phyloP scores from a whole-genome alignment of 2,113 vertebrate species.

The Struthidea cinerea region DNA sequence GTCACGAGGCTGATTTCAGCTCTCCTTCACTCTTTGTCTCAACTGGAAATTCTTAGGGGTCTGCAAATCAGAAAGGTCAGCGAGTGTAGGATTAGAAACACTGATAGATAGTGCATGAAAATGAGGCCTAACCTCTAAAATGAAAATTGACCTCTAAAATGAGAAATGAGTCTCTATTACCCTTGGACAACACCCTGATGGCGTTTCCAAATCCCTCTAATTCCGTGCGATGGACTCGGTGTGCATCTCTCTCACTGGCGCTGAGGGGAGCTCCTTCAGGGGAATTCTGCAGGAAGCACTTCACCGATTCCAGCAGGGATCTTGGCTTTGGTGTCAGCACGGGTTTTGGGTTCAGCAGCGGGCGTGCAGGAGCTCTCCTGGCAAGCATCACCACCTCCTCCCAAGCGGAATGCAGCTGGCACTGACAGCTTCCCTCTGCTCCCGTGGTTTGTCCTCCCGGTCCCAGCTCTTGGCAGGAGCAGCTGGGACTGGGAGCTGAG shows the following conservation, averaged over 20 bases:
- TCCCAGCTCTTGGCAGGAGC: neutral
- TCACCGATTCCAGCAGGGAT: neutral
- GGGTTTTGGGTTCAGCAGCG: neutral
- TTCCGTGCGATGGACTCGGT: neutral
- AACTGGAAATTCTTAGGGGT: constrained; percentile 36
- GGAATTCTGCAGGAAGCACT: neutral
- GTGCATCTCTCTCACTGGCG: neutral
- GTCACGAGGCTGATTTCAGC: neutral
- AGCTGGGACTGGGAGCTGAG: neutral
- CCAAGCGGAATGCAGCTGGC: neutral
- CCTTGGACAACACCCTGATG: constrained; percentile 10
- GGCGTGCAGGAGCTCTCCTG: rapidly evolving
- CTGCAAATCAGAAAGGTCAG: constrained; percentile 57
- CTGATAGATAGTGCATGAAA: constrained; percentile 57
- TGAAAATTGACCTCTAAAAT: constrained; percentile 42
- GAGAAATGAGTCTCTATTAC: constrained; percentile 12
- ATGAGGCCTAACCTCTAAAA: constrained; percentile 41
- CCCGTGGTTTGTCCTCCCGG: rapidly evolving
- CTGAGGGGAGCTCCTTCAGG: neutral
- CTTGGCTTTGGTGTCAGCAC: neutral
- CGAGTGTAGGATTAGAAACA: neutral
- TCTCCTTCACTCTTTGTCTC: constrained; percentile 36
- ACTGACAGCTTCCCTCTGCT: neutral
- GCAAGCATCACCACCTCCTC: rapidly evolving
- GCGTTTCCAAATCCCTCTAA: neutral